A percentile compares a stretch with the other conserved stretches of the same genome.
These are phyloP conservation scores for Dendroctonus ponderosae DNA, from an alignment of 1,140 invertebrate genomes.

Conservation along the genomic window DNA sequence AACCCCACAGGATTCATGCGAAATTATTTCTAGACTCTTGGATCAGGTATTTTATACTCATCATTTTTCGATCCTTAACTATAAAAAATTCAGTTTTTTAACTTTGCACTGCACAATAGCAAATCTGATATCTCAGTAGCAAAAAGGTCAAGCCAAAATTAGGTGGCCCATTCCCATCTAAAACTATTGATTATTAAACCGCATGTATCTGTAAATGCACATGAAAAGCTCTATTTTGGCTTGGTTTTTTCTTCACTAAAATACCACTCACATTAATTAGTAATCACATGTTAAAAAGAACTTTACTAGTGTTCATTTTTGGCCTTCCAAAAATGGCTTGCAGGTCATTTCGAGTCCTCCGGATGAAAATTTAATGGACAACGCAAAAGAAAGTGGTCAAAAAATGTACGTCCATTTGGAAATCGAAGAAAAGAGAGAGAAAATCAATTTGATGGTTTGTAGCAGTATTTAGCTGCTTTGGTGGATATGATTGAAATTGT, in stretches of 20 bases:
- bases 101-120: not conserved
- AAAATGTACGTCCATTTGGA: constrained; percentile 67
- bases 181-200: too few relatives aligned
- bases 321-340: not conserved
- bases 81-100: not conserved
- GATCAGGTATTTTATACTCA: constrained; percentile 44
- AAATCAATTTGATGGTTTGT: constrained; percentile 68
- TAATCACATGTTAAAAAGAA: too few relatives aligned
- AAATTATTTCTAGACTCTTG: constrained; percentile 44
- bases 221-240: too few relatives aligned
- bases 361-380: constrained; percentile 75
- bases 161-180: too few relatives aligned
- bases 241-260: too few relatives aligned
- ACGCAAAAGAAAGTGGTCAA: constrained; percentile 75
- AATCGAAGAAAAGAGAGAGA: constrained; percentile 60
- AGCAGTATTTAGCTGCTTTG: not conserved
- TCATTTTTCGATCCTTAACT: not conserved
- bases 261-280: too few relatives aligned
- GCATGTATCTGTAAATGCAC: too few relatives aligned
- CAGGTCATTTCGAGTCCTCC: constrained; percentile 56
- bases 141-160: too few relatives aligned
- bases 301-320: too few relatives aligned
- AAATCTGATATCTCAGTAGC: too few relatives aligned
- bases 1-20: constrained; percentile 47
- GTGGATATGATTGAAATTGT: not conserved